These are phyloP conservation scores for Drosophila sp. DNA, from an alignment of 1,140 invertebrate genomes.

Conservation along the genomic window DNA sequence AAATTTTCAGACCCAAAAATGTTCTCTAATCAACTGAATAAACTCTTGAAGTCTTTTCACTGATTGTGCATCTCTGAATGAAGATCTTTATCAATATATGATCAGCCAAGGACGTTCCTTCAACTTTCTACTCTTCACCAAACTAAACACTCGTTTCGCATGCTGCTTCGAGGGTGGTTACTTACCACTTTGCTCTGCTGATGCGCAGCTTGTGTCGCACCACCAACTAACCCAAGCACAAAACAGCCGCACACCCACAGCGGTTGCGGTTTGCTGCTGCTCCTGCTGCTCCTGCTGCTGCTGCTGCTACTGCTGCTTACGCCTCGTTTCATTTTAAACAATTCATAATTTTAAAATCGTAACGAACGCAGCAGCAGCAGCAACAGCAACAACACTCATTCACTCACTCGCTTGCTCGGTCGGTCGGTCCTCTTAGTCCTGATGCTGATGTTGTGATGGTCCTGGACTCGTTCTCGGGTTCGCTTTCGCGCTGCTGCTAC, in stretches of 20 bases:
- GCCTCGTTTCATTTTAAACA: slow-evolving; percentile 69
- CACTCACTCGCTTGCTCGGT: slow-evolving; percentile 31
- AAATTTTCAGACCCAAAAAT: neutral
- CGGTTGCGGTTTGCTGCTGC: slow-evolving; percentile 23
- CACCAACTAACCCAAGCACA: slow-evolving; percentile 36
- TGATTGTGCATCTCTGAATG: neutral
- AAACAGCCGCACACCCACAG: slow-evolving; percentile 31
- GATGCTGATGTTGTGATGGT: slow-evolving; percentile 20
- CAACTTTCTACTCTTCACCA: neutral
- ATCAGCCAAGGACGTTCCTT: neutral
- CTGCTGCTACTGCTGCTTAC: slow-evolving; percentile 40
- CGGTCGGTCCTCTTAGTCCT: slow-evolving; percentile 25
- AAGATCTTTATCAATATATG: neutral
- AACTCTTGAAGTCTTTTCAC: no score
- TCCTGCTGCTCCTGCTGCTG: slow-evolving; percentile 17
- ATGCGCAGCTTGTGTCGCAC: slow-evolving; percentile 49
- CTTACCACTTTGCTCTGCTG: slow-evolving; percentile 40
- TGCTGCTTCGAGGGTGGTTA: slow-evolving; percentile 42
- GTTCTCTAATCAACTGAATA: neutral
- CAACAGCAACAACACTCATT: slow-evolving; percentile 27
- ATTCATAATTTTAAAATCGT: slow-evolving; percentile 82
- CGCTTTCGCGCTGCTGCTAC: slow-evolving; percentile 41
- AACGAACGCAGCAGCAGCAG: slow-evolving; percentile 34
- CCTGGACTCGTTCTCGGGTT: slow-evolving; percentile 27
- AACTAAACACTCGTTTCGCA: neutral